A percentile compares a stretch with the other conserved stretches of the same genome.
These are phyloP conservation scores for Craseonycteris thonglongyai DNA, from an alignment of 2,113 vertebrate species.

Conservation along the genomic window DNA sequence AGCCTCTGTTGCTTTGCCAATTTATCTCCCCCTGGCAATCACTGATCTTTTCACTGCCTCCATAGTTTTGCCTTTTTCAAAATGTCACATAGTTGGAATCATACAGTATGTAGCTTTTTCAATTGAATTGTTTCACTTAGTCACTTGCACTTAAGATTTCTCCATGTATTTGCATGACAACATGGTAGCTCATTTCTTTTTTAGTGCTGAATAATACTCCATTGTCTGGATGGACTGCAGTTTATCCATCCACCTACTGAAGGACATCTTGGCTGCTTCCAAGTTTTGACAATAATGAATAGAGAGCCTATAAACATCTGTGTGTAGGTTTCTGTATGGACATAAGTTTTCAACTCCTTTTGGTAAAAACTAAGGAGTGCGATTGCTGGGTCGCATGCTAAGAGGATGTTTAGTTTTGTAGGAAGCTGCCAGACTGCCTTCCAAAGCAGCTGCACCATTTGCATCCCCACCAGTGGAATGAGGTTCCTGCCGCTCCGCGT, in stretches of 20 bases:
- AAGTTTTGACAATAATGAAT: neutral
- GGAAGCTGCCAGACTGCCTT: neutral
- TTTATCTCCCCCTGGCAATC: no score
- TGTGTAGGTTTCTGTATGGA: neutral
- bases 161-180: neutral
- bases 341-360: neutral
- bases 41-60: no score
- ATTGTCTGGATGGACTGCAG: neutral
- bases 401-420: neutral
- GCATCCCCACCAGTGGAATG: neutral
- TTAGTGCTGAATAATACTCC: neutral
- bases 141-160: neutral
- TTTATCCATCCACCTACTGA: neutral
- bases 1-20: no score
- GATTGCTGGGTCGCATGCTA: neutral
- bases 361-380: neutral
- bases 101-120: neutral
- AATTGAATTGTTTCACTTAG: neutral
- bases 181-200: neutral
- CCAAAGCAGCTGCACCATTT: accelerated
- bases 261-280: neutral
- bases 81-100: neutral
- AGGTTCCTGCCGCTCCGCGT: neutral
- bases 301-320: neutral
- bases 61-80: no score